These are phyloP conservation scores for Parnassius smintheus DNA, from an alignment of 2,888 invertebrate genomes.

Conservation along the genomic window DNA sequence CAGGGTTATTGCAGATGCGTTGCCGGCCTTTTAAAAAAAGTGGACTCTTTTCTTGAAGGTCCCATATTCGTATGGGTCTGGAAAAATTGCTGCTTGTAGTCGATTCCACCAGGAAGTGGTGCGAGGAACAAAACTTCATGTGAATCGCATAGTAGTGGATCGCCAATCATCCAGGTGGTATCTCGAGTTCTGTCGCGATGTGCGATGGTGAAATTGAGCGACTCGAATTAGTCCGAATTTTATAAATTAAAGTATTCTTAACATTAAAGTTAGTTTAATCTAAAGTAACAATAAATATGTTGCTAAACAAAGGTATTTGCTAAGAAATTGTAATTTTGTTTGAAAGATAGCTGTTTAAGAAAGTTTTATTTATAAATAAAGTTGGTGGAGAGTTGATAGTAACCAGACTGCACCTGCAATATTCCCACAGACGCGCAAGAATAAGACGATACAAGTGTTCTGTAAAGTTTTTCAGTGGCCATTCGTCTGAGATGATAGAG, in stretches of 20 bases:
- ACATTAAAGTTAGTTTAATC: slow-evolving; percentile 25
- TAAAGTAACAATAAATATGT: slow-evolving; percentile 11
- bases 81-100: too few species aligned
- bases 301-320: slow-evolving; percentile 12
- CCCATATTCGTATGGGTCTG: too few species aligned
- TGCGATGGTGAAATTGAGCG: too few species aligned
- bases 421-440: slow-evolving; percentile 40
- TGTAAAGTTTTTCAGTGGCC: slow-evolving; percentile 32
- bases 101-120: too few species aligned
- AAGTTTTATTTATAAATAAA: slow-evolving; percentile 31
- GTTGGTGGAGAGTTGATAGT: slow-evolving; percentile 36
- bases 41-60: too few species aligned
- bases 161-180: too few species aligned
- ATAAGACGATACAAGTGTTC: slow-evolving; percentile 32
- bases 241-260: background rate
- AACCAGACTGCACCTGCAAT: slow-evolving; percentile 41
- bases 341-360: slow-evolving; percentile 14
- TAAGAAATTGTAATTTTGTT: slow-evolving; percentile 17
- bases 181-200: too few species aligned
- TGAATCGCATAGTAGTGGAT: too few species aligned
- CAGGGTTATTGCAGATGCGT: too few species aligned
- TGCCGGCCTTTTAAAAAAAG: too few species aligned
- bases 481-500: slow-evolving; percentile 34
- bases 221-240: too few species aligned
- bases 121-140: too few species aligned